Evolutionary conservation across 2,888 invertebrate genomes (phyloP).

Genomic region (Teleiodes luculella): DNA sequence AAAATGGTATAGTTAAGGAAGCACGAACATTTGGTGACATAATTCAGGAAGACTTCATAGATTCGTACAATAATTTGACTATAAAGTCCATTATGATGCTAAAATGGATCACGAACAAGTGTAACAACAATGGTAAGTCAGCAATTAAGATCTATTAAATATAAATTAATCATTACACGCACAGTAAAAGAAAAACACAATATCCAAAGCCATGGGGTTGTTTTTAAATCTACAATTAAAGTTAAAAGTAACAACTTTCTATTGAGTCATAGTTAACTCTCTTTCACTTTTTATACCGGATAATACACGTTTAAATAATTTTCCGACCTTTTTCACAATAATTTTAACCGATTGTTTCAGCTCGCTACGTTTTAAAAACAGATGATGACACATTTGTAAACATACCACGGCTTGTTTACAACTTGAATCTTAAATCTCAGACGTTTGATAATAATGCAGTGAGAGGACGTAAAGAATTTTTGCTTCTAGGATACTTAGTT

Average conservation of each 20-base stretch:
- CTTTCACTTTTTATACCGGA: too few relatives aligned
- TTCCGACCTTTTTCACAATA: too few relatives aligned
- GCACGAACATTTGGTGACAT: conserved; percentile 84
- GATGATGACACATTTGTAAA: conserved; percentile 94
- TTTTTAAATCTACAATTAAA: too few relatives aligned
- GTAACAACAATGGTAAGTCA: conserved; percentile 75
- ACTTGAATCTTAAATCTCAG: conserved; percentile 53
- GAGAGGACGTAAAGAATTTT: conserved; percentile 48
- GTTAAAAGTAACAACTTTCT: too few relatives aligned
- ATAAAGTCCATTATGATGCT: conserved; percentile 91
- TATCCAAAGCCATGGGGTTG: too few relatives aligned
- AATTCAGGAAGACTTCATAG: conserved; percentile 89
- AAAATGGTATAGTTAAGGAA: conserved; percentile 83
- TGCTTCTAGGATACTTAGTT: conserved; percentile 87
- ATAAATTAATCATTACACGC: too few relatives aligned
- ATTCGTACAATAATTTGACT: conserved; percentile 92
- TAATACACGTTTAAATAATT: too few relatives aligned
- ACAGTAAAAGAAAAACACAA: too few relatives aligned
- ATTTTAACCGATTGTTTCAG: too few relatives aligned
- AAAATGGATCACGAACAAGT: conserved; percentile 87
- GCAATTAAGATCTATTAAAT: background rate
- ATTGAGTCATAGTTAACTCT: too few relatives aligned
- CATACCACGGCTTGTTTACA: conserved; percentile 81
- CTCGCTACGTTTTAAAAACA: conserved; percentile 87
- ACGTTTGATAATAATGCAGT: conserved; percentile 35